phyloP scores from a whole-genome alignment of 1,140 invertebrate species.

The Acromyrmex echinatior region DNA sequence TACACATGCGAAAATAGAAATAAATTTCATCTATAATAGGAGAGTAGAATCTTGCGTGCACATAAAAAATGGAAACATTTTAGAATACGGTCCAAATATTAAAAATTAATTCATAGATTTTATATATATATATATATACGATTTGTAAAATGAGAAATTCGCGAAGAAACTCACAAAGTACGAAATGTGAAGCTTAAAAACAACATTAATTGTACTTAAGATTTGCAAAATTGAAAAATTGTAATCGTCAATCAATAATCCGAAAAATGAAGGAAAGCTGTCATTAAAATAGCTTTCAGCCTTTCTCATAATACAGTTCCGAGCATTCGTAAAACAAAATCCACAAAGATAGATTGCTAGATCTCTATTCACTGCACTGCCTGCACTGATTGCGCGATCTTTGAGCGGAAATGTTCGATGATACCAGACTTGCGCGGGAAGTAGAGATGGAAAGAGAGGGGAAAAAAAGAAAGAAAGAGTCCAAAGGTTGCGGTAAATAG shows the following conservation, averaged over 20 bases:
- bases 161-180: neutral
- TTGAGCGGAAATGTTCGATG: slow-evolving; percentile 20
- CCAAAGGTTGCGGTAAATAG: slow-evolving; percentile 54
- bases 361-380: slow-evolving; percentile 29
- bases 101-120: neutral
- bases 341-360: neutral
- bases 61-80: neutral
- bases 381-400: neutral
- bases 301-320: slow-evolving; percentile 18
- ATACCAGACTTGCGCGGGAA: slow-evolving; percentile 37
- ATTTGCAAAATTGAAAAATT: neutral
- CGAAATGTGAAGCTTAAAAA: neutral
- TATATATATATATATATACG: too few species aligned
- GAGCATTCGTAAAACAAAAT: neutral
- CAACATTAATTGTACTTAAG: too few species aligned
- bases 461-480: slow-evolving; percentile 28
- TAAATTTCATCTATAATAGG: neutral
- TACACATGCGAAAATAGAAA: neutral
- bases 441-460: slow-evolving; percentile 21
- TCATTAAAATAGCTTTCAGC: slow-evolving; percentile 28
- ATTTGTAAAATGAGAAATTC: neutral
- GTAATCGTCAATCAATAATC: neutral
- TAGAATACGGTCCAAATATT: neutral
- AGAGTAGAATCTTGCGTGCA: neutral
- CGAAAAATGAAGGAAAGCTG: neutral